Percentiles rank a stretch among this genome's conserved stretches.
Conservation (phyloP, 1,140 invertebrate genomes). For the Goniozus legneri region DNA sequence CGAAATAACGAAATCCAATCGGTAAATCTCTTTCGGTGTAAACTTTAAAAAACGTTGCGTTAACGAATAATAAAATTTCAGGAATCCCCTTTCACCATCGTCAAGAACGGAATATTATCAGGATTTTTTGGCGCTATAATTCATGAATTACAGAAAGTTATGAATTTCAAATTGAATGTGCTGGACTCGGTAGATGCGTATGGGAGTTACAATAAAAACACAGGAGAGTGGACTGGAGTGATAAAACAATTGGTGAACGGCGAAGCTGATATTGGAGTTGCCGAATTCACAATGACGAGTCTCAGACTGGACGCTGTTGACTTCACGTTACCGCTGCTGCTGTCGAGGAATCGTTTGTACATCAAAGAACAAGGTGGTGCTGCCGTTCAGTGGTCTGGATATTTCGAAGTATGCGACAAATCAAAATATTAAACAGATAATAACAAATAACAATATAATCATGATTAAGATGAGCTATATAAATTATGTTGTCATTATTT, state of each 20-base stretch:
- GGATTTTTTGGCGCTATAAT: constrained; percentile 22
- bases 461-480: too few relatives aligned
- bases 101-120: constrained; percentile 4
- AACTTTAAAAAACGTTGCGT: neutral
- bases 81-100: constrained; percentile 18
- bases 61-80: too few relatives aligned
- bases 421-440: too few relatives aligned
- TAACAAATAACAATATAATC: too few relatives aligned
- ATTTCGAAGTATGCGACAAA: constrained; percentile 25
- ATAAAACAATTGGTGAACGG: constrained; percentile 21
- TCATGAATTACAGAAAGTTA: constrained; percentile 20
- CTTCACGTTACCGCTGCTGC: constrained; percentile 32
- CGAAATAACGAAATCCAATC: neutral
- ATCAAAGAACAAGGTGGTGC: constrained; percentile 15
- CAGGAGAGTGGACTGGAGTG: constrained; percentile 30
- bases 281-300: constrained; percentile 32
- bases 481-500: constrained; percentile 1
- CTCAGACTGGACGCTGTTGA: constrained; percentile 26
- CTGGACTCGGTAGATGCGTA: constrained; percentile 8
- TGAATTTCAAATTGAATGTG: constrained; percentile 27
- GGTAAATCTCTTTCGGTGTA: neutral
- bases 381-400: constrained; percentile 29
- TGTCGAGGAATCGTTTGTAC: constrained; percentile 25
- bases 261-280: constrained; percentile 25
- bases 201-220: constrained; percentile 19